Conservation (phyloP, 2,797 vertebrate species). For the Gymnoscopelus braueri region DNA sequence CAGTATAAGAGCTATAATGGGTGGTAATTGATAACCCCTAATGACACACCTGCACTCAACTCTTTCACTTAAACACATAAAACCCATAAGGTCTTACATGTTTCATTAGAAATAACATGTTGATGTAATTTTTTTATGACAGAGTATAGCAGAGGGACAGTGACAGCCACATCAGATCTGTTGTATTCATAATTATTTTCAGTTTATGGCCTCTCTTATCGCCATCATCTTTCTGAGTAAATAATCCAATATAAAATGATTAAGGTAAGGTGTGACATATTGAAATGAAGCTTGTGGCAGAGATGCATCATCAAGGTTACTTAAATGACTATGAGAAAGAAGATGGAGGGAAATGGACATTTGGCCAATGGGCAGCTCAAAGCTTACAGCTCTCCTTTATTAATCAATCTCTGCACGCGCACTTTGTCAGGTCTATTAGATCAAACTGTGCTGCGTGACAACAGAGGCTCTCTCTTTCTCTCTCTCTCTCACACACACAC, state of each 20-base stretch:
- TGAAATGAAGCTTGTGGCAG: conserved; percentile 67
- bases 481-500: neutral
- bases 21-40: conserved; percentile 23
- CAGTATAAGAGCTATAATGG: conserved; percentile 12
- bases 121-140: conserved; percentile 33
- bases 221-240: conserved; percentile 73
- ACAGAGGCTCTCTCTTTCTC: neutral
- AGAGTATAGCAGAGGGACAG: conserved; percentile 59
- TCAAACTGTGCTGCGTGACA: conserved; percentile 51
- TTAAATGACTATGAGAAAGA: conserved; percentile 74
- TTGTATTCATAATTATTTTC: conserved; percentile 67
- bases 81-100: conserved; percentile 46
- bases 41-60: conserved; percentile 22
- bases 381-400: conserved; percentile 62
- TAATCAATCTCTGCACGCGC: conserved; percentile 65
- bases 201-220: conserved; percentile 71
- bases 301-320: conserved; percentile 74
- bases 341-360: conserved; percentile 65
- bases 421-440: conserved; percentile 77
- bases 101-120: too few species aligned
- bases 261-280: conserved; percentile 67
- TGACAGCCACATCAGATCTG: conserved; percentile 52
- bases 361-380: conserved; percentile 57
- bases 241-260: conserved; percentile 78
- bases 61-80: conserved; percentile 35